Evolutionary conservation across 2,888 invertebrate species (phyloP), one percentile per base, ranked within the genome.

Genomic region (Oligia fasciuncula): DNA sequence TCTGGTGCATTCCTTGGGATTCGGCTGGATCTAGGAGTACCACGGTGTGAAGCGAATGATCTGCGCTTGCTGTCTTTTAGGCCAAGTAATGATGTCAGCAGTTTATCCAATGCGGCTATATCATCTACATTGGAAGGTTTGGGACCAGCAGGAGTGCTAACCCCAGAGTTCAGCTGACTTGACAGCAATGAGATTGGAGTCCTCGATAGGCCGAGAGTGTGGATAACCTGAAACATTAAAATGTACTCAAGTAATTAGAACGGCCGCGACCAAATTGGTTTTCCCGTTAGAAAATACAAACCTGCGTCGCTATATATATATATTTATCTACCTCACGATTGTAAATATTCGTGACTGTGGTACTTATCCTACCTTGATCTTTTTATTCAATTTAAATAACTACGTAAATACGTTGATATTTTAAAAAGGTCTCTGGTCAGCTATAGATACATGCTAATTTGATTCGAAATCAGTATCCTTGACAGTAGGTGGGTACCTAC

Each of bases 51-150:
- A n/a, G 92, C 88, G 72, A 94, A 94, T 0, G 96, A 95, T 78
- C 93, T 90, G n/a, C 93, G 86, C 68, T 88, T 93, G 49, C 84
- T 92, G 40, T 97, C 94, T 78, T 95, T 97, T 17, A 97, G 94
- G 57, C 97, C 97, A 35, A 98, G 92, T 29, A 98, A 93, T 54
- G 97, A 97, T 46, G 97, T 97, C 19, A 98, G 96, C 40, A 98
- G 94, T 90, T 97, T 97, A 90, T 98, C 98, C 71, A 98, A 93
- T 3, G 97, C 97, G 51, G 97, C 97, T 60, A 98, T 97, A 87
- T 98, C 98, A 80, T 97, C 97, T 14, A 95, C 90, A 86, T 95
- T 97, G 0, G 97, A 96, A 63, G 85, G 85, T 81, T 91, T 93
- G 81, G 91, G 73, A 69, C 87, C 88, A 29, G 81, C 84, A 43